A percentile compares a stretch with the other conserved stretches of the same genome.
phyloP scores from a whole-genome alignment of 2,797 vertebrate genomes.

The Pseudochromis fuscus region DNA sequence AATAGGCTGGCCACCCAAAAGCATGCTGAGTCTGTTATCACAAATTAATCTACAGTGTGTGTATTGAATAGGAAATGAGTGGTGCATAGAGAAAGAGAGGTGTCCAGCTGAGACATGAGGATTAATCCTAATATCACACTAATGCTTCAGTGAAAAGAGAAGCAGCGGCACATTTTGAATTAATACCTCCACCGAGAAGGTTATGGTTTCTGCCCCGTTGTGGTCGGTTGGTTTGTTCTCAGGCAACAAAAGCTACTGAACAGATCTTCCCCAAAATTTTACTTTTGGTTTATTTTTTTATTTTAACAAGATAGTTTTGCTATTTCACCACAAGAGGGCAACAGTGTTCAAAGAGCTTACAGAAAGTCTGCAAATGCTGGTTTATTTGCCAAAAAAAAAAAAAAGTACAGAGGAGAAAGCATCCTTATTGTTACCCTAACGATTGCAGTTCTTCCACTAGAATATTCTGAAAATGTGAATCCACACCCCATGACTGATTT shows the following conservation, averaged over 20 bases:
- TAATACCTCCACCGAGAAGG: background rate
- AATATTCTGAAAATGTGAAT: background rate
- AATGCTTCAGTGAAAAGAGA: constrained; percentile 8
- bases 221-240: background rate
- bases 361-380: background rate
- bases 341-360: background rate
- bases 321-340: background rate
- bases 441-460: background rate
- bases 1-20: constrained; percentile 24
- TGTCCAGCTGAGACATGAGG: constrained; percentile 10
- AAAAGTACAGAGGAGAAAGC: background rate
- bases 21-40: constrained; percentile 28
- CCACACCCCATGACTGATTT: background rate
- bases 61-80: constrained; percentile 20
- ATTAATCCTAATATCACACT: background rate
- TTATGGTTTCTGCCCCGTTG: too few relatives aligned
- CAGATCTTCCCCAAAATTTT: too few relatives aligned
- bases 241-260: background rate
- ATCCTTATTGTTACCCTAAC: too few relatives aligned
- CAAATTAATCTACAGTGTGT: constrained; percentile 13
- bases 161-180: constrained; percentile 8
- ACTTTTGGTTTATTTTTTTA: too few relatives aligned
- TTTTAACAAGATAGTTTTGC: too few relatives aligned
- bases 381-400: background rate
- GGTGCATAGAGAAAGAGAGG: background rate